These are phyloP conservation scores for Aphodius sticticus DNA, from an alignment of 2,888 invertebrate genomes.

Conservation along the genomic window DNA sequence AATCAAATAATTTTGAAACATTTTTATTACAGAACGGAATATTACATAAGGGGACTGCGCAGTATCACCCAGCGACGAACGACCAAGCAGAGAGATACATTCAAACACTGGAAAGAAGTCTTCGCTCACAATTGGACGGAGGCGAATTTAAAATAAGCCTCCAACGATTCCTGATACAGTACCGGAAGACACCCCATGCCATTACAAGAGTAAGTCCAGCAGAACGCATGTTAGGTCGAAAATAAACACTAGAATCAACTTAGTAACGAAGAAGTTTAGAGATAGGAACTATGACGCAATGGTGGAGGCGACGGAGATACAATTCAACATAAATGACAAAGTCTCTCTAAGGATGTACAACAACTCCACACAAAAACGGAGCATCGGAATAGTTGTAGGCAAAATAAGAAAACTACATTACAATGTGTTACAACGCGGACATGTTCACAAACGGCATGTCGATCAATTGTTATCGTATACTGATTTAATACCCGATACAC, in stretches of 20 bases:
- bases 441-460: not conserved
- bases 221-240: constrained; percentile 15
- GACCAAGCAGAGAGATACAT: constrained; percentile 42
- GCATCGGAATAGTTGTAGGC: not conserved
- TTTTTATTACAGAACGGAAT: constrained; percentile 40
- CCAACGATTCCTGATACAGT: constrained; percentile 36
- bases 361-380: constrained; percentile 17
- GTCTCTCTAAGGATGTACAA: constrained; percentile 12
- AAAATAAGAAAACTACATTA: constrained; percentile 15
- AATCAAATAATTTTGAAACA: constrained; percentile 40
- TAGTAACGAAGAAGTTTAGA: not conserved
- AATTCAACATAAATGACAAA: not conserved
- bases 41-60: constrained; percentile 38
- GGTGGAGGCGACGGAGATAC: not conserved
- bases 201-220: constrained; percentile 35
- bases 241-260: not conserved
- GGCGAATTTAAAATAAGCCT: constrained; percentile 33
- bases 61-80: constrained; percentile 44
- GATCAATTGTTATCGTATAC: constrained; percentile 8
- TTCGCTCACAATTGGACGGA: constrained; percentile 28
- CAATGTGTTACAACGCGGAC: not conserved
- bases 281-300: not conserved
- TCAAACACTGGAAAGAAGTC: constrained; percentile 38
- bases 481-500: not conserved
- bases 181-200: constrained; percentile 34